Base-by-base conservation (phyloP, 2,797 vertebrate species). In the Platalea minor region DNA sequence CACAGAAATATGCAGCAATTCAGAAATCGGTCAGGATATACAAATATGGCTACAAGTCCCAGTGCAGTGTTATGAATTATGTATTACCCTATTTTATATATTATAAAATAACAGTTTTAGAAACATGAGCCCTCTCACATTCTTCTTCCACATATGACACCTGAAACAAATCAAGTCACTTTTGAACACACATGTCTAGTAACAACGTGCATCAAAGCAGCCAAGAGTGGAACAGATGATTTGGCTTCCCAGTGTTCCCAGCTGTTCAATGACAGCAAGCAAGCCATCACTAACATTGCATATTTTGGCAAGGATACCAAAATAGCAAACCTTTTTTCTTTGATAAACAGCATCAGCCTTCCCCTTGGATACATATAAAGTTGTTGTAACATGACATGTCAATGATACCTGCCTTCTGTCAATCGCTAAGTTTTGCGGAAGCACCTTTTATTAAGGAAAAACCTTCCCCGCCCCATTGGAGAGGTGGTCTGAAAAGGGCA, bases 161-260 rank as follows among this genome's bases (percentile, higher is more conserved):
- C 35, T 29, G 35, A 60, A 95, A 84, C 37, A 75, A 88, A 84
- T 50, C 69, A 54, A 56, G 65, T 60, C 57, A 18, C 50, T 88
- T 93, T 33, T 75, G 69, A 86, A 53, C 68, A 72, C 73, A 31
- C 21, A 3, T 8, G 16, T 51, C 50, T 67, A 51, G 50, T n/a
- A 82, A 37, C 51, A 89, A 28, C 51, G n/a, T 2, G 35, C 54
- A 82, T n/a, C 56, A 73, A 53, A 67, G 59, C 35, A 67, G 51
- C 60, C 70, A 67, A 51, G 56, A 51, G 15, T 21, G 9, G 57
- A 91, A 65, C 54, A 89, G 74, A 73, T 87, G 39, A 96, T 82
- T 70, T 74, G 63, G 54, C 78, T 94, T 51, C 74, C 81, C 74
- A 60, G 23, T 87, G 35, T 67, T 93, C 80, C 88, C 89, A 92